Evolutionary conservation across 2,888 invertebrate genomes (phyloP), one percentile per base, ranked within the genome.

Genomic region (Ariolimax columbianus): DNA sequence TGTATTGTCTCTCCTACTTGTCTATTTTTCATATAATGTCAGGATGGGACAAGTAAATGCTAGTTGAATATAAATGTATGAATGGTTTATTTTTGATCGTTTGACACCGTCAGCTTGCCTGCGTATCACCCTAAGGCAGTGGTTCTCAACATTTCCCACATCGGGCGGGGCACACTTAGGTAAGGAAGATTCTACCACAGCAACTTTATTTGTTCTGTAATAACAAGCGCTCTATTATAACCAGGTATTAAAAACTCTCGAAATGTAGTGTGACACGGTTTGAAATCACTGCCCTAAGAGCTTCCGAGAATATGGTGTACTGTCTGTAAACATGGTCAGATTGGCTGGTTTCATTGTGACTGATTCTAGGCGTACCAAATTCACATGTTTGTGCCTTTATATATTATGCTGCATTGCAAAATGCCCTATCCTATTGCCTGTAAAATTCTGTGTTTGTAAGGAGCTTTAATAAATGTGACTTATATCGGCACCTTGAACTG

Each of bases 351-450:
- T 38, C 70, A 70, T 19, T 70, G 72, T 72, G 30, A 6, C 33
- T 75, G 75, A 75, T 6, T 33, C 26, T 75, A 75, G 75, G 75
- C 33, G 26, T 75, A 75, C 30, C 75, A 75, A 75, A 19, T 75
- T 47, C 9, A 75, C 51, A 33, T 51, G 51, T 75, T 75, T 75
- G 75, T 75, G 75, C 75, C 75, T 75, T 75, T 51, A 75, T 19
- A 43, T 75, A 11, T 75, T 33, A 33, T 51, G 23, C 47, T 75
- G 75, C 75, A 75, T 33, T 51, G 75, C 30, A 75, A 33, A 75
- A 51, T 75, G 36, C 51, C 73, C 72, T 23, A 75, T 38, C 43
- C 26, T 72, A 26, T 40, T 72, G 23, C 26, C 43, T 72, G 17
- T 17, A 51, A 43, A 30, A 51, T 75, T 26, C 14, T 43, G 43